Evolutionary conservation across 2,797 vertebrate species (phyloP), one percentile per base, ranked within the genome.

Genomic region (Cossypha niveicapilla): DNA sequence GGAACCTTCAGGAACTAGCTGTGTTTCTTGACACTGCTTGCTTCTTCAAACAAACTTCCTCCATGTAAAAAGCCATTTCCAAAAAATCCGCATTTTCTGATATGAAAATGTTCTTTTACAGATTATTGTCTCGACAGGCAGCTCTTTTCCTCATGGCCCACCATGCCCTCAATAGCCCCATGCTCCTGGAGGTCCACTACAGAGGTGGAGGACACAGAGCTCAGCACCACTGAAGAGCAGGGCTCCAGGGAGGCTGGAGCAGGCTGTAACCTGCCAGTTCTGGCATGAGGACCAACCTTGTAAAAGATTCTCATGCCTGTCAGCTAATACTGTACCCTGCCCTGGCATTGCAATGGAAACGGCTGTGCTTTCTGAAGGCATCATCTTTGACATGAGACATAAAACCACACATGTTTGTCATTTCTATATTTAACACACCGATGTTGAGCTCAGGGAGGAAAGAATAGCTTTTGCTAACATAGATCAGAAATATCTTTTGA

Each of bases 381-480:
- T 37, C 83, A 11, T 78, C 71, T 82, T 67, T 95, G 88, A 88
- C 73, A 65, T 51, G 67, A 95, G 77, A 73, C 4, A 16, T 66
- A 77, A 96, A 94, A 56, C 66, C 80, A 82, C 42, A 48, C 61
- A 35, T 37, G 35, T 90, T 94, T 92, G 63, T 82, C 73, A 37
- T 68, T 94, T 94, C 92, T 87, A 54, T 70, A 82, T 92, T 86
- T 94, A 86, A 84, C 88, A 76, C 8, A 45, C 25, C 8, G 3
- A 56, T 90, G 77, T 79, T 82, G 80, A 87, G 60, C 61, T 76
- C 71, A 63, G 28, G 67, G 24, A 94, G 14, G 48, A 77, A 79
- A 76, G 34, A 84, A 74, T 71, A 92, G 71, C 67, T 93, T 94
- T 83, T 96, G 77, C 86, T 93, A 84, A 48, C 28, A 80, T n/a